Evolutionary conservation across 2,888 invertebrate genomes (phyloP).

Genomic region (Meteorus colon): DNA sequence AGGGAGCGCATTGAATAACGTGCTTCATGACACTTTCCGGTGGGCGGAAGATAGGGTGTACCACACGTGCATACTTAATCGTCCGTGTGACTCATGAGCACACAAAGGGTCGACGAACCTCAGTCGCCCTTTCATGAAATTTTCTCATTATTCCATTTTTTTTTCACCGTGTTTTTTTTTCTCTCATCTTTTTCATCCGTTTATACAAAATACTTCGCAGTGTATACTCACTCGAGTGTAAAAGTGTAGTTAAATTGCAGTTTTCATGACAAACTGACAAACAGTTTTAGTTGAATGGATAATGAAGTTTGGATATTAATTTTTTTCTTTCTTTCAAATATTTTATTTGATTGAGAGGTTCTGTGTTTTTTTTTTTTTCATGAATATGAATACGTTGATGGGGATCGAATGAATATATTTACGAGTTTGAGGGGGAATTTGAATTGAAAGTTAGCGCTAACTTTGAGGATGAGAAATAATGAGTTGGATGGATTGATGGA

Average conservation of each 20-base stretch:
- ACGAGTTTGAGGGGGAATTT: too few species aligned
- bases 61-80: conserved; percentile 60
- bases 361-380: too few species aligned
- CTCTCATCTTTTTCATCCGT: conserved; percentile 26
- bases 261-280: neutral
- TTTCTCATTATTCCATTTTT: conserved; percentile 4
- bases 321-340: neutral
- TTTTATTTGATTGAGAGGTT: too few species aligned
- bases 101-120: conserved; percentile 60
- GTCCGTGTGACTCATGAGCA: conserved; percentile 58
- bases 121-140: conserved; percentile 39
- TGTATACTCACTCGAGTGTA: conserved; percentile 5
- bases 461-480: too few species aligned
- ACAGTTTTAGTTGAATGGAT: neutral
- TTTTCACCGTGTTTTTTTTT: neutral
- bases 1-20: conserved; percentile 53
- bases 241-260: neutral
- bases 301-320: conserved; percentile 3
- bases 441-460: too few species aligned
- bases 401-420: too few species aligned
- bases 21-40: conserved; percentile 65
- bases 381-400: too few species aligned
- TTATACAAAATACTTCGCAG: conserved; percentile 40
- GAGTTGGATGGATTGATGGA: too few species aligned
- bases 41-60: conserved; percentile 59